Evolutionary conservation across 2,888 invertebrate species (phyloP).

Genomic region (Ochropleura leucogaster): DNA sequence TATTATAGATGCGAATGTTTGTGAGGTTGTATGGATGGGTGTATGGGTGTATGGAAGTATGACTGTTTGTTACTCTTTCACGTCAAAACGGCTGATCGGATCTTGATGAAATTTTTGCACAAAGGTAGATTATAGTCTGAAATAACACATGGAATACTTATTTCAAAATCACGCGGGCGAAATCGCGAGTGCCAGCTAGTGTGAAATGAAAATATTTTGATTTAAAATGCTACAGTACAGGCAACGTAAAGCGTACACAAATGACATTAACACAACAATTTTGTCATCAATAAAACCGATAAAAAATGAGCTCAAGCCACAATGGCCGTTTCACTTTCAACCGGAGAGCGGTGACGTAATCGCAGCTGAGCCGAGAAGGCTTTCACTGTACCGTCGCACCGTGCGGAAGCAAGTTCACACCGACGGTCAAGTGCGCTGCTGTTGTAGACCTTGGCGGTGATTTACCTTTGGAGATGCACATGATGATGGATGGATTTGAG

Average conservation of each 20-base stretch:
- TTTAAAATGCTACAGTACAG: background rate
- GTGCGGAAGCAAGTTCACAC: conserved; percentile 57
- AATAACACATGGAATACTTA: no score
- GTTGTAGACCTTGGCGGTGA: conserved; percentile 5
- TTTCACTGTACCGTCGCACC: conserved; percentile 51
- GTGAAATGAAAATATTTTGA: no score
- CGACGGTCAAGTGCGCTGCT: conserved; percentile 60
- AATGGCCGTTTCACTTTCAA: conserved; percentile 67
- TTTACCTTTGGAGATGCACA: background rate
- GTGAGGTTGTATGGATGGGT: no score
- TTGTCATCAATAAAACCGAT: conserved; percentile 49
- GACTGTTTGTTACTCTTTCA: no score
- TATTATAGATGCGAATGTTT: no score
- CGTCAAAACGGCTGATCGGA: no score
- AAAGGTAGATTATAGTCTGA: no score
- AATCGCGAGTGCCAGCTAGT: no score
- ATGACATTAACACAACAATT: conserved; percentile 21
- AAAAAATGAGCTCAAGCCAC: conserved; percentile 50
- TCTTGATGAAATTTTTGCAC: no score
- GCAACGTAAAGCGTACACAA: conserved; percentile 28
- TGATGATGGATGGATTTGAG: background rate
- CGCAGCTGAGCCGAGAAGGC: conserved; percentile 49
- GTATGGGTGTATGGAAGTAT: no score
- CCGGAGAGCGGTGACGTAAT: conserved; percentile 52
- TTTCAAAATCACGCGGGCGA: no score